Base-by-base conservation (phyloP, 2,113 vertebrate species). In the Ploceus nigricollis region DNA sequence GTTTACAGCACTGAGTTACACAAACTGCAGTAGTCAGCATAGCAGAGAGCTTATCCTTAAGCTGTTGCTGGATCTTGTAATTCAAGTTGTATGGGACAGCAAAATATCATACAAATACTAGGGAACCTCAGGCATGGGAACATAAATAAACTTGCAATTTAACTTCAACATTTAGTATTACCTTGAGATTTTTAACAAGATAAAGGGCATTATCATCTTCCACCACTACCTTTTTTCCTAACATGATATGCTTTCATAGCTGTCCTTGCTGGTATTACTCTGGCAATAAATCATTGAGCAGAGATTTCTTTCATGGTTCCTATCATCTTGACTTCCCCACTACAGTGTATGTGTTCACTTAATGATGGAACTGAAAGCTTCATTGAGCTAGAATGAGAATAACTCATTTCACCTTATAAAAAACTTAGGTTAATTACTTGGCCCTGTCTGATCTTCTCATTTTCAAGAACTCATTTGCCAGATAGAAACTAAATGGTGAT, bases 371-470 rank as follows among this genome's bases (percentile, higher is more conserved):
- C 28, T 35, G 42, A 73, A 89, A 33, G 30, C 24, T 85, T 42
- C 12, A 7, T 51, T 73, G 50, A 77, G 60, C 40, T 83, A 60
- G 51, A 77, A 91, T 37, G 25, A 82, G 54, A 93, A 90, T 89
- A 96, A 80, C 31, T 33, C 24, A 51, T 86, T 75, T 92, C 54
- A 87, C 69, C 71, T 92, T 85, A 92, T 61, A 47, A 77, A 89
- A 77, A 40, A 40, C 48, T 42, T 23, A 89, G 87, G 91, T 96
- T 97, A 96, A 96, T 97, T 94, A 90, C 76, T 95, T 96, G 73
- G 28, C 57, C 84, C 70, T 81, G 47, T 14, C 72, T 91, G 51
- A 50, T 72, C 94, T 96, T 53, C 57, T 94, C 87, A 93, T 90
- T 94, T 98, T 94, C 80, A 82, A 51, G 76, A 97, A 95, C 25